Percentiles rank a stretch among this genome's conserved stretches.
Evolutionary conservation across 2,113 vertebrate genomes (phyloP).

Genomic region (Morone chrysops): DNA sequence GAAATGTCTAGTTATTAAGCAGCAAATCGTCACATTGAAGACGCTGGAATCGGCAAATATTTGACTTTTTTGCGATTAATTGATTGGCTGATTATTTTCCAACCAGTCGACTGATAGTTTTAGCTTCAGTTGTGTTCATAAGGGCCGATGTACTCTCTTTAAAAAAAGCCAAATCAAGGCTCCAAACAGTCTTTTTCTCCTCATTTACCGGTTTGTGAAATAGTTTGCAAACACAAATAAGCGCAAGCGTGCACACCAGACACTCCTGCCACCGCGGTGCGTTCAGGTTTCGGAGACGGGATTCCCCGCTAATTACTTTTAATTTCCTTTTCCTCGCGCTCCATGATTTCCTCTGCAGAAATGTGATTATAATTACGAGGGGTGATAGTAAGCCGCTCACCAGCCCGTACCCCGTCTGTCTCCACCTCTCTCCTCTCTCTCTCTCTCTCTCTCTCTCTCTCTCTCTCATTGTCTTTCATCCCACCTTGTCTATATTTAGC

Average conservation of each 20-base stretch:
- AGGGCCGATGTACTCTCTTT: background rate
- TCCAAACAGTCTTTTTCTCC: background rate
- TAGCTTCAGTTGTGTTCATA: background rate
- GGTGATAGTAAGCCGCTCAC: conserved; percentile 35
- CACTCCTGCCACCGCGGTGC: background rate
- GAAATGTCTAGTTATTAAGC: no score
- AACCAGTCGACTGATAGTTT: background rate
- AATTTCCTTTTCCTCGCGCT: conserved; percentile 9
- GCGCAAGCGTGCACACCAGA: background rate
- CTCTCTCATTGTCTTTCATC: conserved; percentile 45
- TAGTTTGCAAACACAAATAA: no score
- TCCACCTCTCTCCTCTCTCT: background rate
- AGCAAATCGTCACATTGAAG: no score
- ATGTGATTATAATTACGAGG: conserved; percentile 48
- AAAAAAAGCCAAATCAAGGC: background rate
- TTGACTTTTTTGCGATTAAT: no score
- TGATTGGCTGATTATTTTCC: background rate
- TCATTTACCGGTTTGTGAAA: background rate
- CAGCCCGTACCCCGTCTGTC: conserved; percentile 4
- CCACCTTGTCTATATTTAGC: conserved; percentile 76
- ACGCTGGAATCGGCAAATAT: no score
- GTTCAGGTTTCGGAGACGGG: conserved; percentile 14
- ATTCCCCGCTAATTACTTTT: conserved; percentile 44
- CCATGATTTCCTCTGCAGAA: conserved; percentile 35
- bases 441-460: background rate